phyloP scores from a whole-genome alignment of 2,113 vertebrate species.

The Amazona guildingii region DNA sequence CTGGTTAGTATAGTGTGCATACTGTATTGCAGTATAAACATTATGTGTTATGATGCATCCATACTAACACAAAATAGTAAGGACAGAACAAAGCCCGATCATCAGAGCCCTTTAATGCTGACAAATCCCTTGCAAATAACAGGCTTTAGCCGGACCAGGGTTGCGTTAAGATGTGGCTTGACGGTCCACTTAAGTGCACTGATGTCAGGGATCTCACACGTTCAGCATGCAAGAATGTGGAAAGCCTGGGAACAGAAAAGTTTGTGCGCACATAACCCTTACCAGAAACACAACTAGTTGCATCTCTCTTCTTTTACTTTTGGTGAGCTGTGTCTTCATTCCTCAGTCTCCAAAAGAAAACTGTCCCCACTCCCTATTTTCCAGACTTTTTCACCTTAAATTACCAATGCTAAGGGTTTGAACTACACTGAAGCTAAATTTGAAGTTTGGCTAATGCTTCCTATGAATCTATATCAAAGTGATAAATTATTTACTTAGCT shows the following conservation, averaged over 20 bases:
- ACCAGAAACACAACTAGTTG: not conserved
- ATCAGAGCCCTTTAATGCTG: not conserved
- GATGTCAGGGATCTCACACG: accelerated
- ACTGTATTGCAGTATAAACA: not conserved
- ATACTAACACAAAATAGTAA: not conserved
- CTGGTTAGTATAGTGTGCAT: not conserved
- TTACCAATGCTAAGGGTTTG: not conserved
- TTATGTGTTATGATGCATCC: not conserved
- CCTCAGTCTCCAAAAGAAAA: not conserved
- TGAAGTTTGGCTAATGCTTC: not conserved
- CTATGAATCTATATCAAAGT: not conserved
- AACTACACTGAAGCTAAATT: not conserved
- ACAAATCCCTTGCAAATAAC: not conserved
- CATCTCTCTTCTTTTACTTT: not conserved
- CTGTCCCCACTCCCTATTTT: not conserved
- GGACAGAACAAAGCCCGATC: not conserved
- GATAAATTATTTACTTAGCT: not conserved
- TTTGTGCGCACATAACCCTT: accelerated
- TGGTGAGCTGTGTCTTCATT: not conserved
- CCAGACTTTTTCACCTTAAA: not conserved
- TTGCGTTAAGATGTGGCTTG: not conserved
- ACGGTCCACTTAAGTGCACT: not conserved
- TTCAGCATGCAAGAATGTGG: accelerated
- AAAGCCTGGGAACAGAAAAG: not conserved
- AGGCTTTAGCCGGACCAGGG: not conserved